Base-by-base conservation (phyloP, 2,113 vertebrate species). In the Pseudorhombus dupliciocellatus region DNA sequence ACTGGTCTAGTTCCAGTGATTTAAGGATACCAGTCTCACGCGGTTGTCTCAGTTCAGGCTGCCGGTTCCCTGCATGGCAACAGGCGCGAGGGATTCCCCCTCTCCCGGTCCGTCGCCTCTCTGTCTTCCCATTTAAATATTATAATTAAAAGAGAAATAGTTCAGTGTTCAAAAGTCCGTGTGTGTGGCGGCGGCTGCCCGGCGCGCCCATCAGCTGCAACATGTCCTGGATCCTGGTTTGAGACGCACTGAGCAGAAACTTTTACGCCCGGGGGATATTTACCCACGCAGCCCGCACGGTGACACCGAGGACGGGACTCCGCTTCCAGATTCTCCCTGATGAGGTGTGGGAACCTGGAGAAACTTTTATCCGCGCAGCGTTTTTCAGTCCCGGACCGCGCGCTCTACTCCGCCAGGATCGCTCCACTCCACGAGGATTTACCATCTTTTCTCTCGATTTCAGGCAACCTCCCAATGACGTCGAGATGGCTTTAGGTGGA, bases 401-500 rank as follows among this genome's bases (percentile, higher is more conserved):
- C 50, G 50, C 50, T 1, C 53, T 28, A 31, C 54, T 10, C 54
- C 9, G 21, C 50, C 53, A 1, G 85, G 77, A 80, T 42, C 54
- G 0, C 24, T 59, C 26, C 57, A 0, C 24, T 59, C 26, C 57
- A 40, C 30, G 37, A 57, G 85, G 85, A 87, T 77, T 90, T 82
- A 84, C 70, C n/a, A n/a, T 18, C 4, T 59, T 25, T 37, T 61
- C 18, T 89, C 62, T 75, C 18, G 11, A 61, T 88, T 90, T 67
- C 92, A 96, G 96, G 95, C 95, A 97, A 93, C 95, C 95, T 91
- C 92, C 94, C 88, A 95, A 94, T 92, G 96, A 96, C 89, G 94
- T 95, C 84, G 96, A 97, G 90, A 98, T 98, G 97, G 96, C 96
- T 84, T 94, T 98, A 92, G 95, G 96, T 88, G 94, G 96, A 80